Evolutionary conservation across 2,797 vertebrate species (phyloP).

Genomic region (Megalops cyprinoides): DNA sequence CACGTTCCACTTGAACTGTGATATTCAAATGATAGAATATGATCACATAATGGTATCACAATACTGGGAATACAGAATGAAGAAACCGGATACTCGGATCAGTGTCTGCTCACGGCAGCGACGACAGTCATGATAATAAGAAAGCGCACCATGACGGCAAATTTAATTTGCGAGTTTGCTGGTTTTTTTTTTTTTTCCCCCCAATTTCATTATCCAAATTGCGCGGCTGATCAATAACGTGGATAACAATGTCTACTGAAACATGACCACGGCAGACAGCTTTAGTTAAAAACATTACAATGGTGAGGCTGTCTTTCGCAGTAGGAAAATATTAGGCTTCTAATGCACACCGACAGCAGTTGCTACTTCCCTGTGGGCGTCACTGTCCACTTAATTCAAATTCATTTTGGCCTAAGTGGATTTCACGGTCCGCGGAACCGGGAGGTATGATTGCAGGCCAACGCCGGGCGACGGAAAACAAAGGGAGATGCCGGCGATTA

Average conservation of each 20-base stretch:
- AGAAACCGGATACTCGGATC: too few relatives aligned
- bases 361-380: neutral
- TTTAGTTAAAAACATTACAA: neutral
- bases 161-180: neutral
- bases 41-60: neutral
- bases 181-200: too few relatives aligned
- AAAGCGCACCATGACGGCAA: too few relatives aligned
- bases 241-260: neutral
- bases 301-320: neutral
- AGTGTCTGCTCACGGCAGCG: too few relatives aligned
- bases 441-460: too few relatives aligned
- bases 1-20: neutral
- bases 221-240: neutral
- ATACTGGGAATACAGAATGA: neutral
- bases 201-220: too few relatives aligned
- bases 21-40: neutral
- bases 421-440: neutral
- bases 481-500: too few relatives aligned
- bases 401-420: neutral
- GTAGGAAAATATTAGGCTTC: neutral
- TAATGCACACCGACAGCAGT: conserved; percentile 10
- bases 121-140: too few relatives aligned
- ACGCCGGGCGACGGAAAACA: neutral
- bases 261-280: neutral
- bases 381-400: conserved; percentile 8